Evolutionary conservation across 2,888 invertebrate species (phyloP), one percentile per base, ranked within the genome.

Genomic region (Dexiosoma caninum): DNA sequence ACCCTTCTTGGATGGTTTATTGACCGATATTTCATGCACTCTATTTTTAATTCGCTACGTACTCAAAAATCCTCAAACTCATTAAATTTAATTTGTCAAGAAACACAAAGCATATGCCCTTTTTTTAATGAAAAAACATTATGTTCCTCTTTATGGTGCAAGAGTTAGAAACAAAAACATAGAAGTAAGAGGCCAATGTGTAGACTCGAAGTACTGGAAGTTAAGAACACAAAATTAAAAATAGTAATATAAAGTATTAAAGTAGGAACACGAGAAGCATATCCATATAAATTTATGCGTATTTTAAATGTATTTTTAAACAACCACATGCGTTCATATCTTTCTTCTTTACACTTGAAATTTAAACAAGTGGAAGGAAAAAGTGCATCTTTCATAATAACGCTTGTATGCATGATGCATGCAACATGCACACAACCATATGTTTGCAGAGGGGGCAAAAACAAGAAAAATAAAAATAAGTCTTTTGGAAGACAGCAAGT

Each of bases 41-140:
- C 49, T 64, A 30, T 46, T 19, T 46, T 67, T 67, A 49, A 49
- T 60, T 8, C 19, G 14, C 30, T 32, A 32, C 16, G 32, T 35
- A 70, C 57, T 70, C 32, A 12, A 35, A 46, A 46, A 35, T 60
- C 19, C 42, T 37, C 55, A 27, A 60, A 40, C 19, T 72, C 67
- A 76, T 83, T 82, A 59, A 74, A 72, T 64, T 83, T 78, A 83
- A 83, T 83, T 83, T 83, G 83, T 83, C 77, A 78, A 78, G 70
- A 77, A 69, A 78, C 80, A 76, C 82, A 78, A 82, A 83, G 46
- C 82, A 83, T 83, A 83, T 83, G 83, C 82, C 83, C 80, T 67
- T 77, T 62, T 57, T 55, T 27, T 64, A 42, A 51, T 57, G 57
- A 57, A 21, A 57, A 53, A 16, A 32, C 27, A 27, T 3, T 6